Conservation (phyloP, 2,113 vertebrate species). For the Andinoacara biseriatus region DNA sequence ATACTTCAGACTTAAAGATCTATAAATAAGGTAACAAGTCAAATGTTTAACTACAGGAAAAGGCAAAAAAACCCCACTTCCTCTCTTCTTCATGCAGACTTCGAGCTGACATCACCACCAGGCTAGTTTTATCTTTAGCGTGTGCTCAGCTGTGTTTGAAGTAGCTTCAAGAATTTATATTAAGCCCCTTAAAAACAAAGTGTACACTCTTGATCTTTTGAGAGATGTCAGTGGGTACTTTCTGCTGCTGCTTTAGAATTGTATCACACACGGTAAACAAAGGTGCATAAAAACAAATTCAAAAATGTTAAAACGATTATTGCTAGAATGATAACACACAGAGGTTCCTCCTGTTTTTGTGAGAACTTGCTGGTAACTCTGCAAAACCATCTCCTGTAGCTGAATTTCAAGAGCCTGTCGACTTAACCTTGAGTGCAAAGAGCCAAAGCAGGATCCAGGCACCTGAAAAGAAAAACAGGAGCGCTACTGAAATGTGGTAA, state of each 20-base stretch:
- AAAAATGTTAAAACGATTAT: neutral
- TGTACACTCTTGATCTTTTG: too few relatives aligned
- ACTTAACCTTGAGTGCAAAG: neutral
- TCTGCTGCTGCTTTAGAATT: too few relatives aligned
- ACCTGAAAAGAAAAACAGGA: neutral
- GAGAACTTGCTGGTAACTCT: neutral
- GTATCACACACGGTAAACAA: neutral
- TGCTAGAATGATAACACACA: neutral
- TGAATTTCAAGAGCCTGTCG: neutral
- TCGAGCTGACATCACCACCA: too few relatives aligned
- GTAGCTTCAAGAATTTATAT: too few relatives aligned
- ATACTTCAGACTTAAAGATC: neutral
- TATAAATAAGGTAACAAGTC: neutral
- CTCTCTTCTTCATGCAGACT: too few relatives aligned
- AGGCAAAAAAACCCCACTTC: too few relatives aligned
- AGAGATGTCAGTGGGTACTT: too few relatives aligned
- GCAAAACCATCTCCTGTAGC: neutral
- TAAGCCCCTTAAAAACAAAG: too few relatives aligned
- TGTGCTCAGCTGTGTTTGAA: too few relatives aligned
- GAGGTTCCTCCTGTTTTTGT: fast-evolving
- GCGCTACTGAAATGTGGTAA: neutral
- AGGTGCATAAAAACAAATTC: neutral
- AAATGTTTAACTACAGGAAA: too few relatives aligned
- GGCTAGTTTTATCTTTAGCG: too few relatives aligned
- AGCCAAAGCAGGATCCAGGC: neutral